phyloP scores from a whole-genome alignment of 2,797 vertebrate genomes.

The Mastacembelus armatus region DNA sequence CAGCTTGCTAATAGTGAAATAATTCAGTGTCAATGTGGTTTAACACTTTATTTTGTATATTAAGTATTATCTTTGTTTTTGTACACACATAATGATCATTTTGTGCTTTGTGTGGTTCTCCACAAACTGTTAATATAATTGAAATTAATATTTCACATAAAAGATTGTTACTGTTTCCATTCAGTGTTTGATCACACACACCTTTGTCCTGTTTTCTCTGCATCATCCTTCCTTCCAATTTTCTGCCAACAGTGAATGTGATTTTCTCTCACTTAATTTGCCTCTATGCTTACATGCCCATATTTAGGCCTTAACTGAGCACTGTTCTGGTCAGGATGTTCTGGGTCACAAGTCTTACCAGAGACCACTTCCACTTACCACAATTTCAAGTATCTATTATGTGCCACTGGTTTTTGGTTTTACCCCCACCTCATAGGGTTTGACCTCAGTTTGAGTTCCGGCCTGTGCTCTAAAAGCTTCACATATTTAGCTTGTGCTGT shows the following conservation, averaged over 20 bases:
- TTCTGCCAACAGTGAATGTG: background rate
- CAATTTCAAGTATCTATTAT: slow-evolving; percentile 11
- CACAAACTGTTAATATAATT: too few species aligned
- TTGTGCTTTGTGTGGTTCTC: too few species aligned
- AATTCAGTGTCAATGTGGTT: too few species aligned
- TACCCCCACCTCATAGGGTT: background rate
- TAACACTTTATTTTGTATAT: too few species aligned
- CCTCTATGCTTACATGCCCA: background rate
- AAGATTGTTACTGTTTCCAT: too few species aligned
- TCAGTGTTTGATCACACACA: background rate
- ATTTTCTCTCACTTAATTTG: slow-evolving; percentile 25
- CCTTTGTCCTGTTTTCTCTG: background rate
- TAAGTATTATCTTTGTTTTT: too few species aligned
- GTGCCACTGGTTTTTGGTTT: slow-evolving; percentile 11
- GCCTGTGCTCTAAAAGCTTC: background rate
- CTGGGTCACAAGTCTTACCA: slow-evolving; percentile 21
- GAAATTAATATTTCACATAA: too few species aligned
- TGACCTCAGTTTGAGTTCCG: background rate
- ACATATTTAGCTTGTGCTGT: background rate
- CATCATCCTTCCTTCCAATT: background rate
- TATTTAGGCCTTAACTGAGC: slow-evolving; percentile 5
- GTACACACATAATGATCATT: too few species aligned
- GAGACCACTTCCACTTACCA: slow-evolving; percentile 25
- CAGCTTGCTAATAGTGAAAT: too few species aligned
- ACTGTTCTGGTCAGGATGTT: slow-evolving; percentile 59